phyloP scores from a whole-genome alignment of 2,113 vertebrate genomes.

The Malurus alboscapulatus region DNA sequence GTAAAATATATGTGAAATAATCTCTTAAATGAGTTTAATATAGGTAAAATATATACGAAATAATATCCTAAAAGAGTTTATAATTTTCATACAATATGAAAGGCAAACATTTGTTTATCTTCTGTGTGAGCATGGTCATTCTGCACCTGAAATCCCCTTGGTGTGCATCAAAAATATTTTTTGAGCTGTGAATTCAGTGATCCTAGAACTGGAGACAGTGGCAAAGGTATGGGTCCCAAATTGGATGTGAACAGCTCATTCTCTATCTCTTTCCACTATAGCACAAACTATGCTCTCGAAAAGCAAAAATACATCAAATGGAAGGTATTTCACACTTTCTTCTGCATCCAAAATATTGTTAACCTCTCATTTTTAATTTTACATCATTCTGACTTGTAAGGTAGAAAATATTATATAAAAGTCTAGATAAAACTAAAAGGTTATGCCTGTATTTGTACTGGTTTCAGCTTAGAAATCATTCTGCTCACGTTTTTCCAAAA shows the following conservation, averaged over 20 bases:
- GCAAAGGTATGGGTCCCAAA: not conserved
- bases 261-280: not conserved
- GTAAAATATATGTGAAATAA: not conserved
- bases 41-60: not conserved
- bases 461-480: not conserved
- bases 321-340: not conserved
- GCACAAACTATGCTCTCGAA: not conserved
- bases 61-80: not conserved
- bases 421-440: not conserved
- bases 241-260: not conserved
- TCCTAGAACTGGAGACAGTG: not conserved
- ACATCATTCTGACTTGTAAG: not conserved
- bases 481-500: not conserved
- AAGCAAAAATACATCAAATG: not conserved
- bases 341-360: not conserved
- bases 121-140: not conserved
- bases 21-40: not conserved
- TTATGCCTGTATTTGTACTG: accelerated
- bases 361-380: not conserved
- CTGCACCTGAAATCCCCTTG: not conserved
- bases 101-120: not conserved
- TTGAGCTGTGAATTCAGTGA: not conserved
- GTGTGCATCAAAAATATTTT: not conserved
- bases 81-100: not conserved
- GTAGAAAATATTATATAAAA: not conserved